phyloP scores from a whole-genome alignment of 2,888 invertebrate genomes.

The Sesia apiformis region DNA sequence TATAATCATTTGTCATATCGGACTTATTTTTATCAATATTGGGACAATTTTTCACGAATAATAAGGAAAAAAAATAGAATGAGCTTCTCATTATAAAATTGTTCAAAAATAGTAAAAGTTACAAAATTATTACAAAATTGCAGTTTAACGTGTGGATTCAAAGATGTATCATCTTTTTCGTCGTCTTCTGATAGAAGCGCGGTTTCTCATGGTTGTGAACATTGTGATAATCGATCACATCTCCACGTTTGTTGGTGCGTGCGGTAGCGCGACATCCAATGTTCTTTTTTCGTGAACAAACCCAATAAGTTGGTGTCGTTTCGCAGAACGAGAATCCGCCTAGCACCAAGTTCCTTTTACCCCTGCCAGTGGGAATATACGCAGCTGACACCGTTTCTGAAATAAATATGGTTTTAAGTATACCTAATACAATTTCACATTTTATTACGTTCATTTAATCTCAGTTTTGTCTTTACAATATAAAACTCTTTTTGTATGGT shows the following conservation, averaged over 20 bases:
- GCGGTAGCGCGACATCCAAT: conserved; percentile 36
- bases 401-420: neutral
- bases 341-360: conserved; percentile 40
- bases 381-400: conserved; percentile 21
- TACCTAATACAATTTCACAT: neutral
- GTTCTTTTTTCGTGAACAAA: conserved; percentile 33
- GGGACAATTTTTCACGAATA: too few relatives aligned
- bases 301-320: conserved; percentile 29
- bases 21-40: too few relatives aligned
- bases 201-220: conserved; percentile 48
- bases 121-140: too few relatives aligned
- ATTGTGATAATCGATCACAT: conserved; percentile 31
- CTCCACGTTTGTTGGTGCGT: conserved; percentile 40
- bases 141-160: conserved; percentile 5
- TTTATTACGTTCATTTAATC: neutral
- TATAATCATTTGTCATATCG: too few relatives aligned
- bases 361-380: conserved; percentile 45
- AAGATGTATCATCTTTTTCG: conserved; percentile 33
- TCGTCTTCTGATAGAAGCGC: conserved; percentile 39
- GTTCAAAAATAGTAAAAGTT: too few relatives aligned
- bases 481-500: too few relatives aligned
- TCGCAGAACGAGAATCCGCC: conserved; percentile 45
- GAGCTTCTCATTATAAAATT: too few relatives aligned
- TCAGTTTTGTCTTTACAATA: too few relatives aligned
- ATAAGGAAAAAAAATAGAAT: too few relatives aligned